phyloP scores from a whole-genome alignment of 2,888 invertebrate genomes.

The Andrena hattorfiana region DNA sequence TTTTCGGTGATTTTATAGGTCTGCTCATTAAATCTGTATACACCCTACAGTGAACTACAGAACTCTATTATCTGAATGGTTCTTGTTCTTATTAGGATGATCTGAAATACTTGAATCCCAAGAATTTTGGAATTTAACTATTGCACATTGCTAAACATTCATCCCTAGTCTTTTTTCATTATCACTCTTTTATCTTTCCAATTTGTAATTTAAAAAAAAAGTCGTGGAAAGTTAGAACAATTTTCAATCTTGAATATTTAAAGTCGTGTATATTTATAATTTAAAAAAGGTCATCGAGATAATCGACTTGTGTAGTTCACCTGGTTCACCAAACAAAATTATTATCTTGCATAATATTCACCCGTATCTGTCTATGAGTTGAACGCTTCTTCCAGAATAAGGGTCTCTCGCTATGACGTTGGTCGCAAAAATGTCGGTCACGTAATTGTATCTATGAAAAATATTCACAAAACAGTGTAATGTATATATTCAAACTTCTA shows the following conservation, averaged over 20 bases:
- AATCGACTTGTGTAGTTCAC: not conserved
- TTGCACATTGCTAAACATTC: not conserved
- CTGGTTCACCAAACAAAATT: not conserved
- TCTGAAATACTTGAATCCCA: not conserved
- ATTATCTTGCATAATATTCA: constrained; percentile 82
- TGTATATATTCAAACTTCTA: too few species aligned
- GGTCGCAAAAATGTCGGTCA: constrained; percentile 96
- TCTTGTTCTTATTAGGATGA: not conserved
- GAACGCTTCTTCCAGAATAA: constrained; percentile 95
- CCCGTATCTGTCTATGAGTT: constrained; percentile 95
- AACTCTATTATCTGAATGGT: constrained; percentile 20
- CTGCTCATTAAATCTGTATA: not conserved
- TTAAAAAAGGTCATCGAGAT: not conserved
- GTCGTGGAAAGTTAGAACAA: too few species aligned
- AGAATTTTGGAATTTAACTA: not conserved
- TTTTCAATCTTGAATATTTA: too few species aligned
- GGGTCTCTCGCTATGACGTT: constrained; percentile 97
- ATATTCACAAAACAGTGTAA: not conserved
- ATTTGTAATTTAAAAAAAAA: too few species aligned
- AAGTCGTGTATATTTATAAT: too few species aligned
- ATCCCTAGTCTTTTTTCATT: too few species aligned
- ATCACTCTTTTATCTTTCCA: too few species aligned
- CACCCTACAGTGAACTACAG: not conserved
- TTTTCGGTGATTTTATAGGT: not conserved
- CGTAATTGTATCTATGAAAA: constrained; percentile 89